Conservation (phyloP, 2,888 invertebrate species). For the Trichogramma evanescens region DNA sequence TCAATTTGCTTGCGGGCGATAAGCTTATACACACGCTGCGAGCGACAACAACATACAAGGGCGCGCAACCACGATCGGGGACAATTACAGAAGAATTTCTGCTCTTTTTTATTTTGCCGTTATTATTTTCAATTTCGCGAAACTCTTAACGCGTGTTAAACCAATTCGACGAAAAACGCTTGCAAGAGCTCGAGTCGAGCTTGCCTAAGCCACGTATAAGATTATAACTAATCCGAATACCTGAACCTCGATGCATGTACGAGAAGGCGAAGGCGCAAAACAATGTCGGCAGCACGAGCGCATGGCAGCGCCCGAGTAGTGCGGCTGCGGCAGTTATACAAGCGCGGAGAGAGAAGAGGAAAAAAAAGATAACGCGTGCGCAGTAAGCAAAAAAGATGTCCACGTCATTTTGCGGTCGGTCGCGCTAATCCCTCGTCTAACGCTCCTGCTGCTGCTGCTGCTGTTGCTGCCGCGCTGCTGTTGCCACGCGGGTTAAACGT, state of each 20-base stretch:
- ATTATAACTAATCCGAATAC: no score
- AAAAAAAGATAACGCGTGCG: background rate
- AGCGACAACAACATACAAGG: background rate
- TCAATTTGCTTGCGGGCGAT: background rate
- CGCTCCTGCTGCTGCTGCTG: background rate
- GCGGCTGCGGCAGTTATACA: no score
- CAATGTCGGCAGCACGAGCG: background rate
- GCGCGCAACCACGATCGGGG: background rate
- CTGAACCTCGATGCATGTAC: no score
- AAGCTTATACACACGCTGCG: background rate
- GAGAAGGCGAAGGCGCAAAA: background rate
- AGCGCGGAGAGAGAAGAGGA: no score
- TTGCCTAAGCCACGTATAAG: background rate
- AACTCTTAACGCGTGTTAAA: background rate
- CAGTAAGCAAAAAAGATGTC: no score
- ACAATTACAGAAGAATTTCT: background rate
- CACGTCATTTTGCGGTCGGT: background rate
- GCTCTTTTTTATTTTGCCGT: no score
- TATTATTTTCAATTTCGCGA: background rate
- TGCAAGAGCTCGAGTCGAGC: background rate
- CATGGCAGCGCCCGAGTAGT: no score
- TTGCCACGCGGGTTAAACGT: slow-evolving; percentile 12
- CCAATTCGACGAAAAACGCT: background rate
- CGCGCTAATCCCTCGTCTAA: background rate
- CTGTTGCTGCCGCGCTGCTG: slow-evolving; percentile 3